Percentiles rank a stretch among this genome's conserved stretches.
Evolutionary conservation across 1,140 invertebrate species (phyloP).

Genomic region (Rhynchophorus ferrugineus): DNA sequence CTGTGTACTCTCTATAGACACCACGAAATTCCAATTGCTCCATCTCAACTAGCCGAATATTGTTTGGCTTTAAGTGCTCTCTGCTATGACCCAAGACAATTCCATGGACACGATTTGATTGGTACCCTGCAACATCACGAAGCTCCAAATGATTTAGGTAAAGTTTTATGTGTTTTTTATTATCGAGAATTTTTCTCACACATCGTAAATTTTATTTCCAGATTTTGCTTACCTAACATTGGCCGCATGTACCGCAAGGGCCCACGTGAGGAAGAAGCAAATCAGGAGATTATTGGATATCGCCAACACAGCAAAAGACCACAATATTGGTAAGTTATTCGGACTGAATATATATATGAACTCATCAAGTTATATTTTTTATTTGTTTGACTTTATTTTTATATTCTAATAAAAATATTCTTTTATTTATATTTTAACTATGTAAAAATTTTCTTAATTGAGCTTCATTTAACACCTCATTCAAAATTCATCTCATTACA

Average conservation of each 20-base stretch:
- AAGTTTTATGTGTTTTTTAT: neutral
- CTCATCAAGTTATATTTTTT: too few relatives aligned
- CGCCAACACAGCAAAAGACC: conserved; percentile 64
- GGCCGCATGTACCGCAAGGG: conserved; percentile 69
- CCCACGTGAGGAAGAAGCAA: conserved; percentile 70
- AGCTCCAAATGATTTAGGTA: conserved; percentile 49
- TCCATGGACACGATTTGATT: conserved; percentile 68
- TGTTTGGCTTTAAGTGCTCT: conserved; percentile 65
- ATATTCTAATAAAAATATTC: too few relatives aligned
- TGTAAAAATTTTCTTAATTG: too few relatives aligned
- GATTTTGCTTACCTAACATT: conserved; percentile 61
- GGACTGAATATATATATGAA: neutral
- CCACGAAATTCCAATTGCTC: conserved; percentile 62
- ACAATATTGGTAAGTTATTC: conserved; percentile 56
- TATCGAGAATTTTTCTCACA: neutral
- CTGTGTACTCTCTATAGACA: too few relatives aligned
- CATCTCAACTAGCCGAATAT: conserved; percentile 64
- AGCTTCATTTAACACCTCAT: too few relatives aligned
- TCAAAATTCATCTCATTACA: too few relatives aligned
- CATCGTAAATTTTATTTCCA: neutral
- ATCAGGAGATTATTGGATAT: conserved; percentile 69
- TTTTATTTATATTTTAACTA: too few relatives aligned
- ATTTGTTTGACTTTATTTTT: too few relatives aligned
- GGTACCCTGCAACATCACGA: conserved; percentile 50
- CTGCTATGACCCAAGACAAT: conserved; percentile 73